Evolutionary conservation across 2,113 vertebrate species (phyloP).

Genomic region (Hylia prasina): DNA sequence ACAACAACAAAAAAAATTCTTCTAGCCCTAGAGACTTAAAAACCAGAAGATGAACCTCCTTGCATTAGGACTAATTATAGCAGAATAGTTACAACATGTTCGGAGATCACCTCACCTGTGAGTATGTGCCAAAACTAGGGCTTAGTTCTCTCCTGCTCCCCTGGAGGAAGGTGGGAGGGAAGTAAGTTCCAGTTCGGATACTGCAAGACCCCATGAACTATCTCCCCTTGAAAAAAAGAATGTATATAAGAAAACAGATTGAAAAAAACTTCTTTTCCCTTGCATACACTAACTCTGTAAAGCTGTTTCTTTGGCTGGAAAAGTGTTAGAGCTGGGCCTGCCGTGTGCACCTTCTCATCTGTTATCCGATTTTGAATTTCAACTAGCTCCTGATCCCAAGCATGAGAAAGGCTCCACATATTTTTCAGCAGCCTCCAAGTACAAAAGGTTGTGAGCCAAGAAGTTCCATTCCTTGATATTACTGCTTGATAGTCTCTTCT

Average conservation of each 20-base stretch:
- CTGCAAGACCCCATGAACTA: background rate
- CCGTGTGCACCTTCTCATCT: background rate
- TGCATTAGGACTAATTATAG: slow-evolving; percentile 13
- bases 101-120: background rate
- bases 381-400: background rate
- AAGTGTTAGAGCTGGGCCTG: background rate
- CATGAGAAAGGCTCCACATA: background rate
- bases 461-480: background rate
- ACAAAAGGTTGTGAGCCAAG: background rate
- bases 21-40: background rate
- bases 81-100: slow-evolving; percentile 20
- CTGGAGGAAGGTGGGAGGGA: background rate
- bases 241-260: background rate
- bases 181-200: background rate
- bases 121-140: background rate
- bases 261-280: background rate
- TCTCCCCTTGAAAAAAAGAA: background rate
- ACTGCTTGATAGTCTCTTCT: background rate
- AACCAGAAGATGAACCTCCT: background rate
- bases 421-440: background rate
- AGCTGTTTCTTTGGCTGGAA: background rate
- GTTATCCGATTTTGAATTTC: background rate
- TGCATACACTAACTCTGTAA: background rate
- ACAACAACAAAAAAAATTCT: background rate
- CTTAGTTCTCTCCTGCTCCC: background rate